Evolutionary conservation across 92 coral and sea anemone species (phyloP).

Genomic region (Heteractis magnifica): DNA sequence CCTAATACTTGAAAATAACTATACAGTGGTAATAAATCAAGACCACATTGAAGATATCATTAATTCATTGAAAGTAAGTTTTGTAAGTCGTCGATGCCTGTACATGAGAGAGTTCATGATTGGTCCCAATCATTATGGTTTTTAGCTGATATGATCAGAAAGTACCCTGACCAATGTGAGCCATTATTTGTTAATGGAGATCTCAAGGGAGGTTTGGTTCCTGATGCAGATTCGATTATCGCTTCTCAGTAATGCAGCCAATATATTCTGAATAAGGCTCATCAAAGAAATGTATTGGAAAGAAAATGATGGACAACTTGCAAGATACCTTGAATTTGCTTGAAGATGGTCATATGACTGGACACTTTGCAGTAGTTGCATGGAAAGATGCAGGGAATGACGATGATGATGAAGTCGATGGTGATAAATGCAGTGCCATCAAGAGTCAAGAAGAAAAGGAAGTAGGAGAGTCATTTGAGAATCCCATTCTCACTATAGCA

Average conservation of each 20-base stretch:
- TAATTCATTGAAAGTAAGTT: conserved; percentile 48
- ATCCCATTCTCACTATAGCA: conserved; percentile 51
- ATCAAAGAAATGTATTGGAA: conserved; percentile 36
- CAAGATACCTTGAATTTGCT: conserved; percentile 51
- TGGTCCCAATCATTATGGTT: conserved; percentile 39
- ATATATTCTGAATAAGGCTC: conserved; percentile 45
- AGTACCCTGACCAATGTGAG: conserved; percentile 42
- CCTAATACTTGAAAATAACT: conserved; percentile 52
- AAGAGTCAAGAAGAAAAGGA: conserved; percentile 3
- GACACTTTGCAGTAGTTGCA: conserved; percentile 36
- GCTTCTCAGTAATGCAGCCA: conserved; percentile 45
- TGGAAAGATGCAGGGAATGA: conserved; percentile 4
- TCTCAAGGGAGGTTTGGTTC: conserved; percentile 39
- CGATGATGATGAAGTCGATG: not conserved
- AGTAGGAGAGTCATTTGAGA: conserved; percentile 30
- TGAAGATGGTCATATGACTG: conserved; percentile 39
- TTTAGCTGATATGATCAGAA: conserved; percentile 46
- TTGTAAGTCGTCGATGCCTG: conserved; percentile 46
- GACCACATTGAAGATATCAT: conserved; percentile 39
- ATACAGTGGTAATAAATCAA: conserved; percentile 50
- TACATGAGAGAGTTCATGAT: conserved; percentile 60
- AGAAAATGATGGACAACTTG: conserved; percentile 46
- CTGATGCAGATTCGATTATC: conserved; percentile 58
- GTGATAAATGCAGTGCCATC: not conserved
- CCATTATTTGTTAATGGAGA: conserved; percentile 53